phyloP scores from a whole-genome alignment of 2,797 vertebrate genomes.

The Hoplostethus atlanticus region DNA sequence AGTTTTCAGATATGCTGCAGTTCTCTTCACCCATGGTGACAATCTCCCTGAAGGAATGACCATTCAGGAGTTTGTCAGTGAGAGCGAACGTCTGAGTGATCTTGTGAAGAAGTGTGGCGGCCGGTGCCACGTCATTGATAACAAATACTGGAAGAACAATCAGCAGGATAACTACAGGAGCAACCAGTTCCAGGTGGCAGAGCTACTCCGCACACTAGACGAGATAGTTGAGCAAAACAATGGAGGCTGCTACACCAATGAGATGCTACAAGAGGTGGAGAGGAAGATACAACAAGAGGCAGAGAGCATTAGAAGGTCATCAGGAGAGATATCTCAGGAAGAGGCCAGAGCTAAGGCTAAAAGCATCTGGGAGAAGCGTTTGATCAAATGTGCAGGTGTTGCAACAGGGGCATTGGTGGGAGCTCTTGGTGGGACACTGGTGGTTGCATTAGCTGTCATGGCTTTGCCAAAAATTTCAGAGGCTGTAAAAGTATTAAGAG shows the following conservation, averaged over 20 bases:
- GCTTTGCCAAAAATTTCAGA: no score
- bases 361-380: accelerated
- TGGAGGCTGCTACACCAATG: neutral
- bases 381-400: accelerated
- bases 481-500: no score
- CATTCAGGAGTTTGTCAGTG: neutral
- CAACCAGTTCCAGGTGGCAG: neutral
- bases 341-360: constrained; percentile 16
- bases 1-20: neutral
- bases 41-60: neutral
- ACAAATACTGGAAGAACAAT: no score
- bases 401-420: neutral
- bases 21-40: constrained; percentile 12
- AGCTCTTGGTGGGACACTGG: neutral
- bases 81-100: neutral
- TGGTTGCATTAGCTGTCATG: accelerated
- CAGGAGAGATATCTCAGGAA: neutral
- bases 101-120: constrained; percentile 1
- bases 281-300: neutral
- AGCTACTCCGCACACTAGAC: constrained; percentile 23
- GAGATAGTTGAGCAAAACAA: neutral
- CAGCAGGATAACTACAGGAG: no score
- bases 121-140: no score
- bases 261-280: neutral
- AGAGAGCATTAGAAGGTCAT: neutral